Evolutionary conservation across 2,113 vertebrate genomes (phyloP).

Genomic region (Hemicordylus capensis): DNA sequence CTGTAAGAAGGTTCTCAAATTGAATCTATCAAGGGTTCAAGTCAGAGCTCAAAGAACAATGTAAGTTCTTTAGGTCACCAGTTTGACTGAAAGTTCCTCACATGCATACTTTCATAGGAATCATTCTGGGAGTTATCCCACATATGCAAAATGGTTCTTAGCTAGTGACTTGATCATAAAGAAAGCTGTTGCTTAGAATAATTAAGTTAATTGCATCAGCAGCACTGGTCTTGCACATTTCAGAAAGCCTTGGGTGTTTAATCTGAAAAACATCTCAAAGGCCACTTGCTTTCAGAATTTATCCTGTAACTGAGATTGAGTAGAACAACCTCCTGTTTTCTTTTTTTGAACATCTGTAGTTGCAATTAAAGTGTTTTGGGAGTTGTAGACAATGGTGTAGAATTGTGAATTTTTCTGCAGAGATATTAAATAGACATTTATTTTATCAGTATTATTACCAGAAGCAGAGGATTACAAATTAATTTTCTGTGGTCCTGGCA

Average conservation of each 20-base stretch:
- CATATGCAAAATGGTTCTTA: neutral
- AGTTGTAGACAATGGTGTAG: neutral
- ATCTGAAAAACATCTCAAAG: neutral
- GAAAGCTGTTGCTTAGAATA: neutral
- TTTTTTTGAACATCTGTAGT: neutral
- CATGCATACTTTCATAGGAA: neutral
- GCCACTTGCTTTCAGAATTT: neutral
- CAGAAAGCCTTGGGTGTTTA: neutral
- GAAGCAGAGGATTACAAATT: neutral
- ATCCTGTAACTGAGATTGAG: neutral
- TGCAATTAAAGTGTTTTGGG: neutral
- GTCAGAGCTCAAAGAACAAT: neutral
- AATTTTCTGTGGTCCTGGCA: neutral
- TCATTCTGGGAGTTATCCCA: neutral
- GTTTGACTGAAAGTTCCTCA: neutral
- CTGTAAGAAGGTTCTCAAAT: neutral
- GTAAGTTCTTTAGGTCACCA: neutral
- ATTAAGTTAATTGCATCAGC: neutral
- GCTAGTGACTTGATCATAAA: neutral
- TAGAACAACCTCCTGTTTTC: neutral
- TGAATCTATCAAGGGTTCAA: neutral
- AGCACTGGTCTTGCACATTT: neutral
- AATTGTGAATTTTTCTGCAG: neutral
- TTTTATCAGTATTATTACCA: neutral
- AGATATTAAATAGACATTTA: neutral